Evolutionary conservation across 2,797 vertebrate genomes (phyloP), one percentile per base, ranked within the genome.

Genomic region (Phrynocephalus guinanensis): DNA sequence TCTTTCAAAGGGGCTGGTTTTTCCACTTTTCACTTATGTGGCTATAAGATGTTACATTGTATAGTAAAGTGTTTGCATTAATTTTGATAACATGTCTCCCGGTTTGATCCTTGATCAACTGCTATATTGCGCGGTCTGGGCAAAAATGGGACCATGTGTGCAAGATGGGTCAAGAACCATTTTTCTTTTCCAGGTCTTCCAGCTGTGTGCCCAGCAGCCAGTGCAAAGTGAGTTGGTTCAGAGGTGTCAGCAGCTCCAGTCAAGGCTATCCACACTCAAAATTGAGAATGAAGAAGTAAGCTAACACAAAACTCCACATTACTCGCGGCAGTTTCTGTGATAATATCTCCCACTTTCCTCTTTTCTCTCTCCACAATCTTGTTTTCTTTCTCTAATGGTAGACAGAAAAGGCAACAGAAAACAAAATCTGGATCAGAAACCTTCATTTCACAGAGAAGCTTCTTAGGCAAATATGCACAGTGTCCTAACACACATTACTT

Each of bases 221-320:
- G 95, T 99, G 73, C 98, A 99, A 94, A 95, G 96, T 0, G 99
- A 99, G 84, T 88, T 99, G 72, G 97, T 98, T 66, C 98, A 99
- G 96, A 97, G 99, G 93, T 98, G 98, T 94, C 98, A 99, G 94
- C 98, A 99, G 86, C 94, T 99, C 86, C 98, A 98, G 95, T 98
- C 97, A 44, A 97, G 99, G 1, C 94, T 99, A 86, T 99, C 98
- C 10, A 99, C 99, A 0, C 97, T 99, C 13, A 98, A 97, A 94
- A 99, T 99, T 44, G 99, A 99, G 94, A 99, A 99, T 0, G 98
- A 99, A 81, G 99, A 99, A 98, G 99, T 99, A 71, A 93, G 95
- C 92, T 38, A 0, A 80, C 0, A 63, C 6, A 60, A 85, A 1
- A 56, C 3, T 84, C 87, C 1, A 86, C 63, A 0, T 33, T 20